Evolutionary conservation across 2,113 vertebrate genomes (phyloP), one percentile per base, ranked within the genome.

Genomic region (Lontra canadensis): DNA sequence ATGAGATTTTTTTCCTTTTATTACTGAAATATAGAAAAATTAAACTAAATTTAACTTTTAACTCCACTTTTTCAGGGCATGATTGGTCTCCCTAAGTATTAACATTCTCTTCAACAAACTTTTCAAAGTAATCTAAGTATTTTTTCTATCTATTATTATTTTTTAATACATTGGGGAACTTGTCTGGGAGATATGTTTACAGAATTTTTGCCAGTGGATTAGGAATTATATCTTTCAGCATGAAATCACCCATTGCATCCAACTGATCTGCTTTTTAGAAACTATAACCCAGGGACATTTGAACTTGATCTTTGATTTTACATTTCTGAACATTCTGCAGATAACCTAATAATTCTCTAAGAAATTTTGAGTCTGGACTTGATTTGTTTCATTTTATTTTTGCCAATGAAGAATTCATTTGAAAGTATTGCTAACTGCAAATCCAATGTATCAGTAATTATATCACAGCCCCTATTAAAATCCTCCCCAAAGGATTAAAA

Each of bases 221-320:
- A 42, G 4, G 4, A 83, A 88, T 84, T 90, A 49, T 83, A 20
- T 83, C 47, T 57, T 88, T 94, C 81, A 55, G 11, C 3, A 29
- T 86, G 23, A 94, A 89, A 59, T 95, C 21, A 79, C 12, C 29
- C 65, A 82, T 82, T 74, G 4, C 0, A 92, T 71, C 73, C 42
- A 76, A 81, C 17, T 59, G 49, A 93, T 59, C 7, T 80, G 55
- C 55, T 59, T 78, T 90, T 95, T 92, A 63, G 21, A 83, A 92
- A 88, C 34, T 69, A 85, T 92, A 36, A 76, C n/a, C 31, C 14
- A 20, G 49, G 8, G 63, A 85, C 25, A 79, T 73, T 96, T 94
- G n/a, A 3, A 82, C 36, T 71, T 95, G 26, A 96, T 44, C 59
- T 96, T 95, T 90, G 34, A 81, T 82, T 95, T 94, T 61, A 90